phyloP scores from a whole-genome alignment of 2,113 vertebrate species.

The Struthio camelus region DNA sequence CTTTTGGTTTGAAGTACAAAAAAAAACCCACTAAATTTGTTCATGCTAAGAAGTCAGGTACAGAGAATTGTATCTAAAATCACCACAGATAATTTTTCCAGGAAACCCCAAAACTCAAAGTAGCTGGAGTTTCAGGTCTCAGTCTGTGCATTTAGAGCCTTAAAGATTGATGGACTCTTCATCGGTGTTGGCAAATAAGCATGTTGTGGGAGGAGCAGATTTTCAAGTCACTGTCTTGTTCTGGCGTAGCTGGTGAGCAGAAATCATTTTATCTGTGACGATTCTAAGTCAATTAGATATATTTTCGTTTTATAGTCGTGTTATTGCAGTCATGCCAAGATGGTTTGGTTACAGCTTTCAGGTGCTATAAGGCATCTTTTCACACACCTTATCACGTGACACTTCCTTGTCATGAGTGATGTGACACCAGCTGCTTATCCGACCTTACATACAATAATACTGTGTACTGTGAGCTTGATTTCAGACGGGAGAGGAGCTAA shows the following conservation, averaged over 20 bases:
- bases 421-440: not conserved
- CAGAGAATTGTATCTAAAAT: not conserved
- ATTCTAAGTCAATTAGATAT: not conserved
- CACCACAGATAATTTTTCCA: not conserved
- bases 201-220: not conserved
- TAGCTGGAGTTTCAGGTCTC: not conserved
- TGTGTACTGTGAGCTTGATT: not conserved
- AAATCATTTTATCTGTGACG: not conserved
- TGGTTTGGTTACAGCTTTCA: not conserved
- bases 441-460: not conserved
- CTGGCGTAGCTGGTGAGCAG: not conserved
- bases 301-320: not conserved
- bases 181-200: not conserved
- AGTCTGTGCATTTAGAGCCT: not conserved
- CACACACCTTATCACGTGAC: not conserved
- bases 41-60: not conserved
- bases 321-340: not conserved
- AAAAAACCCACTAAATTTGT: not conserved
- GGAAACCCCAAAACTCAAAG: not conserved
- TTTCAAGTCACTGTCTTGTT: not conserved
- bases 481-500: not conserved
- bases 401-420: not conserved
- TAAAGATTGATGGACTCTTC: not conserved
- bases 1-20: not conserved
- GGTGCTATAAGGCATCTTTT: not conserved